Evolutionary conservation across 2,113 vertebrate species (phyloP).

Genomic region (Rutilus rutilus): DNA sequence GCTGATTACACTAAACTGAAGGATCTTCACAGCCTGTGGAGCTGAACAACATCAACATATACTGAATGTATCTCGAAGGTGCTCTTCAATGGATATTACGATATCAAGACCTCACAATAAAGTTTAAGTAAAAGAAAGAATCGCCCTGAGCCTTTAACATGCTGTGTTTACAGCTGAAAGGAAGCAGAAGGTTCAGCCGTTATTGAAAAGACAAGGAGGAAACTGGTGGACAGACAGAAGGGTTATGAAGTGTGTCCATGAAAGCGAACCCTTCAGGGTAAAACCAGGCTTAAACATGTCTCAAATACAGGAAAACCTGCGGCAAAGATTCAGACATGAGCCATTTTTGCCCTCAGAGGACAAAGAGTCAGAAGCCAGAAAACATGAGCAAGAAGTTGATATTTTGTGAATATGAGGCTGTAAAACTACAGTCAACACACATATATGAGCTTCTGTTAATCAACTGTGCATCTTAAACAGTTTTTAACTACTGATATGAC

Average conservation of each 20-base stretch:
- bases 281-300: constrained; percentile 10
- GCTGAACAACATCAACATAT: not conserved
- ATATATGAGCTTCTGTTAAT: not conserved
- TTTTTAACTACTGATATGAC: not conserved
- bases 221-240: not conserved
- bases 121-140: not conserved
- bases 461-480: not conserved
- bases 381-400: not conserved
- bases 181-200: not conserved
- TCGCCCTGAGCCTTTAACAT: not conserved
- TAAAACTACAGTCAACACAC: not conserved
- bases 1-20: constrained; percentile 3
- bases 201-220: not conserved
- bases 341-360: constrained; percentile 3
- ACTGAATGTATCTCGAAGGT: not conserved
- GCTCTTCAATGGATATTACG: not conserved
- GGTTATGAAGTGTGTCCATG: not conserved
- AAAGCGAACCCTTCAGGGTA: constrained; percentile 8
- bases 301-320: not conserved
- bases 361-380: not conserved
- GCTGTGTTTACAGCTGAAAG: not conserved
- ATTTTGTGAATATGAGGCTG: not conserved
- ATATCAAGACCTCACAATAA: not conserved
- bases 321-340: not conserved
- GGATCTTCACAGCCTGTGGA: constrained; percentile 16